These are phyloP conservation scores for Odontocolon sp. DNA, from an alignment of 2,888 invertebrate genomes.

Conservation along the genomic window DNA sequence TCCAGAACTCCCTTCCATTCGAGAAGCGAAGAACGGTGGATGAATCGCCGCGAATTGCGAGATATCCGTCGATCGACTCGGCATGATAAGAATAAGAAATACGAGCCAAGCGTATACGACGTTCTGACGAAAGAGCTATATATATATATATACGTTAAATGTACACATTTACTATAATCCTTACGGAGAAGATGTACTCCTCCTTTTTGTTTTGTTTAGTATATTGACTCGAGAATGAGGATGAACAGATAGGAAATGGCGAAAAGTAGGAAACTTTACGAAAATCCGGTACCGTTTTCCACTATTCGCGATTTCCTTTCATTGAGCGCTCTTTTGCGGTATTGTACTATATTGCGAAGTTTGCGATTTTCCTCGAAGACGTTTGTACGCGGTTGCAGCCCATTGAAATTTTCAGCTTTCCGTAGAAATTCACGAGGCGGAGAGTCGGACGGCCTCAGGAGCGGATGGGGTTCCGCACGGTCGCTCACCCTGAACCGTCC, in stretches of 20 bases:
- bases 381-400: constrained; percentile 27
- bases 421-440: constrained; percentile 62
- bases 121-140: constrained; percentile 16
- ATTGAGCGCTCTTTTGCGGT: neutral
- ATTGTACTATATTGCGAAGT: neutral
- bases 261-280: too few relatives aligned
- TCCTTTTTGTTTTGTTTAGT: neutral
- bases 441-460: constrained; percentile 55
- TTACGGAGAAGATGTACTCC: too few relatives aligned
- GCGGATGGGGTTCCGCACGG: constrained; percentile 80
- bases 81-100: constrained; percentile 68
- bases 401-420: constrained; percentile 67
- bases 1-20: neutral
- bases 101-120: constrained; percentile 4
- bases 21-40: neutral
- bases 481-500: constrained; percentile 79
- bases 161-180: too few relatives aligned
- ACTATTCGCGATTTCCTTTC: neutral
- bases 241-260: neutral
- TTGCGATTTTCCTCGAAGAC: neutral
- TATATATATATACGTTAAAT: too few relatives aligned
- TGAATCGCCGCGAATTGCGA: constrained; percentile 72
- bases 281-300: neutral
- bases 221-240: neutral
- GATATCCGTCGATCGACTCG: constrained; percentile 76